Conservation (phyloP, 2,113 vertebrate genomes). For the Bos indicus region DNA sequence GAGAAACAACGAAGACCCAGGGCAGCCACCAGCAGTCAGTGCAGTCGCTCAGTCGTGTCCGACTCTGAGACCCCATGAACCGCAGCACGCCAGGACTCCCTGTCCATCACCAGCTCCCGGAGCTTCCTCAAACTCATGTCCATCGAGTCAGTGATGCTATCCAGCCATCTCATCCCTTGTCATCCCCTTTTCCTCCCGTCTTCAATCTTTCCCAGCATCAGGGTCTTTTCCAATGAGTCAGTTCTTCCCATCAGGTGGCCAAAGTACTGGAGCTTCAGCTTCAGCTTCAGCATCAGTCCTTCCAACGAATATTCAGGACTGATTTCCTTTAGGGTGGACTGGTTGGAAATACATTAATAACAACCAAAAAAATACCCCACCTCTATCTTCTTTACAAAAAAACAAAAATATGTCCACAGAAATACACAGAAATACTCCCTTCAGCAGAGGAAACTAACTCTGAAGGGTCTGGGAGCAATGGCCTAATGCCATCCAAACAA, state of each 20-base stretch:
- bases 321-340: neutral
- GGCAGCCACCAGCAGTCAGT: neutral
- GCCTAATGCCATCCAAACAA: neutral
- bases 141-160: neutral
- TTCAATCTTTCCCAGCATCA: neutral
- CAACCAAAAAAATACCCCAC: neutral
- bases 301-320: neutral
- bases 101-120: neutral
- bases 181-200: neutral
- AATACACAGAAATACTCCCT: neutral
- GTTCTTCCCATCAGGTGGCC: neutral
- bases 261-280: neutral
- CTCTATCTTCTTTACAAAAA: neutral
- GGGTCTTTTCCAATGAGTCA: neutral
- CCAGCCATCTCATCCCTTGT: neutral
- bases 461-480: neutral
- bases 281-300: neutral
- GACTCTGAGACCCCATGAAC: neutral
- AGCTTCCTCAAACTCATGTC: neutral
- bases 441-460: too few species aligned
- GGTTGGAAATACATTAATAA: neutral
- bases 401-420: neutral
- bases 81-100: neutral
- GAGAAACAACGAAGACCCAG: fast-evolving
- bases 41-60: neutral